Evolutionary conservation across 2,113 vertebrate genomes (phyloP).

Genomic region (Amazona guildingii): DNA sequence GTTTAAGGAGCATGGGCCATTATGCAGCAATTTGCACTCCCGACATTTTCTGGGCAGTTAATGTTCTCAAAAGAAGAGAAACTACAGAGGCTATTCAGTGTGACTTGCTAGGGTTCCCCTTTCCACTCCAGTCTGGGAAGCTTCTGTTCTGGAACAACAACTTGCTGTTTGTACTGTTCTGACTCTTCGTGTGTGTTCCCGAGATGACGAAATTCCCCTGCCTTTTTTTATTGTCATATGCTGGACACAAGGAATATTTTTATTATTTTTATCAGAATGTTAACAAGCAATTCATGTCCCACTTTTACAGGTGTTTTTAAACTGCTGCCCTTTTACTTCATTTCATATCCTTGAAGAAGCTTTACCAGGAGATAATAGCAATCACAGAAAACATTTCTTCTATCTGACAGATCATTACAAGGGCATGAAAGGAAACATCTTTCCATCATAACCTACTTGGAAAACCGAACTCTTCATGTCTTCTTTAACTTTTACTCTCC

Average conservation of each 20-base stretch:
- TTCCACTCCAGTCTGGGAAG: background rate
- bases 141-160: background rate
- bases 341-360: background rate
- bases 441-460: background rate
- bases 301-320: constrained; percentile 24
- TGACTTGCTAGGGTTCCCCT: background rate
- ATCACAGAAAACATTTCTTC: constrained; percentile 25
- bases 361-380: background rate
- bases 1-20: background rate
- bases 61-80: constrained; percentile 35
- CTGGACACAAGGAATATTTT: background rate
- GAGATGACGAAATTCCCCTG: background rate
- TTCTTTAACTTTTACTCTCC: background rate
- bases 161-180: background rate
- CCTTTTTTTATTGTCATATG: background rate
- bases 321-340: constrained; percentile 12
- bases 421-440: background rate
- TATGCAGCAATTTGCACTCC: constrained; percentile 23
- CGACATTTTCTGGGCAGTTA: constrained; percentile 47
- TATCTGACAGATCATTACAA: background rate
- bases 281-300: background rate
- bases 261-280: background rate
- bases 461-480: background rate
- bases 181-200: background rate
- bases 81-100: background rate